Evolutionary conservation across 2,797 vertebrate genomes (phyloP).

Genomic region (Sus cebifrons): DNA sequence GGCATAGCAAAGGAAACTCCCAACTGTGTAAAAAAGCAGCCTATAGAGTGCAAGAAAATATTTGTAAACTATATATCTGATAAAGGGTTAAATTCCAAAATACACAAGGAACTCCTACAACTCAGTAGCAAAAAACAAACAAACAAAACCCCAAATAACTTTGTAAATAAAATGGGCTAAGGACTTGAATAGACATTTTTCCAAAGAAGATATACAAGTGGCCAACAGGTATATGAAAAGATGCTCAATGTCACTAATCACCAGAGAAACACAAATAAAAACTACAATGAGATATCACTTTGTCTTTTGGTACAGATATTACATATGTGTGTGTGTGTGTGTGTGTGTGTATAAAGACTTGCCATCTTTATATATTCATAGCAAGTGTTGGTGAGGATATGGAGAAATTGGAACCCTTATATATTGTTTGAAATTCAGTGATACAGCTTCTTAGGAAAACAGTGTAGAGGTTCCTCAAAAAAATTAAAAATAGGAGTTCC

Average conservation of each 20-base stretch:
- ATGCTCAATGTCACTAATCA: neutral
- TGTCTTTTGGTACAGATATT: neutral
- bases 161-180: neutral
- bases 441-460: neutral
- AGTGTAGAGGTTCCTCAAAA: neutral
- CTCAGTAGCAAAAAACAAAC: neutral
- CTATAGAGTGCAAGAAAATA: neutral
- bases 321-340: neutral
- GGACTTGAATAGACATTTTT: neutral
- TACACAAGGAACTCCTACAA: neutral
- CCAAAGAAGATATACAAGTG: neutral
- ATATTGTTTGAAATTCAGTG: neutral
- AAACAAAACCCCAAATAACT: neutral
- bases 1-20: neutral
- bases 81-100: constrained; percentile 3
- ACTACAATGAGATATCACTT: neutral
- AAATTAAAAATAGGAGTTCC: neutral
- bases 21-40: neutral
- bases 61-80: neutral
- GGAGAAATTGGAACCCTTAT: neutral
- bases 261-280: constrained; percentile 28
- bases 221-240: neutral
- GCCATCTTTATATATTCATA: neutral
- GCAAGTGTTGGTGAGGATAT: neutral
- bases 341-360: neutral